Evolutionary conservation across 2,797 vertebrate genomes (phyloP).

Genomic region (Urocyon cinereoargenteus): DNA sequence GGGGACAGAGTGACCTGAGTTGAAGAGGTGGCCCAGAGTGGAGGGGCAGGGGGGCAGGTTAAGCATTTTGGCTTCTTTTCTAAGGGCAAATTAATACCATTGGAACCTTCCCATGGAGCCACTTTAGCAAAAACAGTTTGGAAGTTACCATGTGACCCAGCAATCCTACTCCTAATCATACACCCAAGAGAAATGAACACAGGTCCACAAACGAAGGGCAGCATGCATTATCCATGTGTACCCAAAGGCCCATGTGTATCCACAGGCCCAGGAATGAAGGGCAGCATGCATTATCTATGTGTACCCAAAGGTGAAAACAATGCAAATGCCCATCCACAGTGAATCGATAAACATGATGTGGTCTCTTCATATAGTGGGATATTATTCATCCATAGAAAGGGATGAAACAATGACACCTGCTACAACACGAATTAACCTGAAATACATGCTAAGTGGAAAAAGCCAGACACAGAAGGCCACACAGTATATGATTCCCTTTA

Average conservation of each 20-base stretch:
- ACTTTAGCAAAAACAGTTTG: background rate
- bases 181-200: background rate
- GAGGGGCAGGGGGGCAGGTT: rapidly evolving
- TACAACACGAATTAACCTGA: rapidly evolving
- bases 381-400: background rate
- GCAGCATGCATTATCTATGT: background rate
- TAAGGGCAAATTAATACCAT: background rate
- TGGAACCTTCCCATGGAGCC: background rate
- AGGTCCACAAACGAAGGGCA: too few species aligned
- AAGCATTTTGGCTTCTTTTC: background rate
- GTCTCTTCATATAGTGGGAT: background rate
- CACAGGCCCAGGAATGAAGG: rapidly evolving
- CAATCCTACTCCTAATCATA: background rate
- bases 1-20: rapidly evolving
- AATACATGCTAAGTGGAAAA: background rate
- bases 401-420: background rate
- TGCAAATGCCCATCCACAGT: background rate
- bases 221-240: background rate
- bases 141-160: background rate
- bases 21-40: too few species aligned
- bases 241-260: too few species aligned
- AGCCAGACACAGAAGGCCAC: background rate
- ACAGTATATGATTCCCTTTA: rapidly evolving
- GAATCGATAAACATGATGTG: background rate
- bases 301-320: background rate